A percentile compares a stretch with the other conserved stretches of the same genome.
Evolutionary conservation across 2,888 invertebrate genomes (phyloP).

Genomic region (Eubasilissa splendida): DNA sequence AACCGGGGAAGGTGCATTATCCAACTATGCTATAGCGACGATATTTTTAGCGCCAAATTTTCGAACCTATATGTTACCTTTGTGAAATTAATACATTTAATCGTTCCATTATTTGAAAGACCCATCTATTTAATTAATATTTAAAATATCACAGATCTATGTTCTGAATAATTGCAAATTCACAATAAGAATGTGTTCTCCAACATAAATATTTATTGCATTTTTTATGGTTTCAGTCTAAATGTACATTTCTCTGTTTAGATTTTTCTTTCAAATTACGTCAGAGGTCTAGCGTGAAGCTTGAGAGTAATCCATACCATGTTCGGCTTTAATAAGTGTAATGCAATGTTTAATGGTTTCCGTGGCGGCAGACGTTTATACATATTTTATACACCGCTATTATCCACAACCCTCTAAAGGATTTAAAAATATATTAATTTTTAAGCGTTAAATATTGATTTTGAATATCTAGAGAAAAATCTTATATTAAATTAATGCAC

Average conservation of each 20-base stretch:
- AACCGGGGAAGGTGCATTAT: too few species aligned
- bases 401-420: neutral
- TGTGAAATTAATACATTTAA: too few species aligned
- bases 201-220: conserved; percentile 8
- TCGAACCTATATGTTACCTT: too few species aligned
- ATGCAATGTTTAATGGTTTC: conserved; percentile 16
- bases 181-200: too few species aligned
- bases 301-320: neutral
- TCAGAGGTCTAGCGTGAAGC: neutral
- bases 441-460: neutral
- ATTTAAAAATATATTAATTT: neutral
- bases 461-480: neutral
- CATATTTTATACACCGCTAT: conserved; percentile 13
- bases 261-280: neutral
- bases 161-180: too few species aligned
- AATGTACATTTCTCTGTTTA: neutral
- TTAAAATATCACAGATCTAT: too few species aligned
- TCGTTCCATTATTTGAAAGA: too few species aligned
- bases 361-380: conserved; percentile 15
- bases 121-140: too few species aligned
- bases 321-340: conserved; percentile 20
- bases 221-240: neutral
- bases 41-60: too few species aligned
- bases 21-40: too few species aligned
- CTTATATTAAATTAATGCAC: neutral